A percentile compares a stretch with the other conserved stretches of the same genome.
These are phyloP conservation scores for Sylvilagus floridanus DNA, from an alignment of 2,797 vertebrate genomes.

Conservation along the genomic window DNA sequence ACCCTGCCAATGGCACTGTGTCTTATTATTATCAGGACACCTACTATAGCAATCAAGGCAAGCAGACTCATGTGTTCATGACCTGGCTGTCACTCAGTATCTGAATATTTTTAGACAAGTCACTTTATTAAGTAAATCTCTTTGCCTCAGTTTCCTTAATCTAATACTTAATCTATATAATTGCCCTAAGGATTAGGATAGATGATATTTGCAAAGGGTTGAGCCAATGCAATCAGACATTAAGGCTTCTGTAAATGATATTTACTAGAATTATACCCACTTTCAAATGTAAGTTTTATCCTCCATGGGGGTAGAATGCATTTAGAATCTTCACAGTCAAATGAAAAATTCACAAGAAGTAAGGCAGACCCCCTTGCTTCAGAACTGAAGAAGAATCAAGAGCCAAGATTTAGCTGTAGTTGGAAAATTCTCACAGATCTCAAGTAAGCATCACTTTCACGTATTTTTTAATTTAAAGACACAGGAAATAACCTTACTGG, in stretches of 20 bases:
- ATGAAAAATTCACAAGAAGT: background rate
- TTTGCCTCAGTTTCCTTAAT: background rate
- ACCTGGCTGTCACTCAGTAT: background rate
- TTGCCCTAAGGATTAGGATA: background rate
- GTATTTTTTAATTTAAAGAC: constrained; percentile 39
- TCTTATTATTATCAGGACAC: background rate
- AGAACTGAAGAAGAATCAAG: constrained; percentile 18
- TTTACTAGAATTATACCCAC: background rate
- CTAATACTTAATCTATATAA: background rate
- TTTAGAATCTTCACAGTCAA: constrained; percentile 36
- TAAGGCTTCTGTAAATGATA: background rate
- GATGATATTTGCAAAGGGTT: background rate
- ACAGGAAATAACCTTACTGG: constrained; percentile 13
- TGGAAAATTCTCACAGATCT: constrained; percentile 49
- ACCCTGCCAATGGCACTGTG: background rate
- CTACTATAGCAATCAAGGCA: background rate
- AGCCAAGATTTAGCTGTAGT: constrained; percentile 14
- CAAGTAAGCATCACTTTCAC: constrained; percentile 59
- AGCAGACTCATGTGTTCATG: background rate
- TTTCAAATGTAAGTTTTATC: background rate
- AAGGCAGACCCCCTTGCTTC: background rate
- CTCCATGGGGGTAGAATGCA: background rate
- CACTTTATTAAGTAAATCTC: background rate
- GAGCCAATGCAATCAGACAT: background rate
- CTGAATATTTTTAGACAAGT: background rate